Percentiles rank a stretch among this genome's conserved stretches.
phyloP scores from a whole-genome alignment of 2,113 vertebrate species.

The Ciconia maguari region DNA sequence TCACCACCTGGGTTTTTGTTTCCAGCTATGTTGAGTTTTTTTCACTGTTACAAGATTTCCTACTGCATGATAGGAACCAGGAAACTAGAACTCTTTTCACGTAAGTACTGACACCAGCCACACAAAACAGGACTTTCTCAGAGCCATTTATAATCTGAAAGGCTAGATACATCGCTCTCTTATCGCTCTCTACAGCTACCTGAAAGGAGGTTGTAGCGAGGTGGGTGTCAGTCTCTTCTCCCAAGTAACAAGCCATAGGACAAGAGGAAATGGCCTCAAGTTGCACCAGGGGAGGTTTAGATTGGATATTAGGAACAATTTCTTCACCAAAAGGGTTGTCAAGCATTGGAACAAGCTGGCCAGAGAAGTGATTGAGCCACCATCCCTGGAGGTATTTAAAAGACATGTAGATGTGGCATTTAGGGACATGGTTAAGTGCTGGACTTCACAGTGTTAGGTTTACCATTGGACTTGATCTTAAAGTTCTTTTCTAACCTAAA shows the following conservation, averaged over 20 bases:
- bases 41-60: not conserved
- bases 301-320: not conserved
- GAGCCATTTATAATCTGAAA: not conserved
- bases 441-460: not conserved
- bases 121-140: not conserved
- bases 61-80: not conserved
- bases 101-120: not conserved
- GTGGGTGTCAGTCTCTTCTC: not conserved
- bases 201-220: not conserved
- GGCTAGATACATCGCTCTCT: fast-evolving
- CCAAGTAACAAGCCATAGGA: not conserved
- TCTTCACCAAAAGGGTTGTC: not conserved
- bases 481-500: fast-evolving
- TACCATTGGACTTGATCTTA: not conserved
- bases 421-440: not conserved
- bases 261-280: not conserved
- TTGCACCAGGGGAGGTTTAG: not conserved
- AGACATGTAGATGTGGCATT: not conserved
- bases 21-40: fast-evolving
- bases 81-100: fast-evolving
- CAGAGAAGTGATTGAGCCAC: not conserved
- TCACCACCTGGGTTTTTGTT: not conserved
- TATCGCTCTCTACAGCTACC: not conserved
- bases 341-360: not conserved
- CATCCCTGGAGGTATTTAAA: not conserved